A percentile compares a stretch with the other conserved stretches of the same genome.
These are phyloP conservation scores for Artibeus jamaicensis DNA, from an alignment of 2,797 vertebrate genomes.

Conservation along the genomic window DNA sequence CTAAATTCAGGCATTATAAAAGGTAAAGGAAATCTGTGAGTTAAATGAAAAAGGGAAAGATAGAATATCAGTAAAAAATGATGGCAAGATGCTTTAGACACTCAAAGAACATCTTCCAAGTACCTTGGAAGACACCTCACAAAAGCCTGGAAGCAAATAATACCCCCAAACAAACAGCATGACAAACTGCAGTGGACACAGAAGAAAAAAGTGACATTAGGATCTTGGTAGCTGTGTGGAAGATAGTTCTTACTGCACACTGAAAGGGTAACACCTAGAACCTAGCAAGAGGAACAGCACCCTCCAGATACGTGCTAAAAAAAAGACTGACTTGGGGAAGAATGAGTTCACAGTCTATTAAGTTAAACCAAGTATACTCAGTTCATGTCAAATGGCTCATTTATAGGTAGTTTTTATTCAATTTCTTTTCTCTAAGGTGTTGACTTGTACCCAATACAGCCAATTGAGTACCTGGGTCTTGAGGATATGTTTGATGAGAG, in stretches of 20 bases:
- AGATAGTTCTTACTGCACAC: neutral
- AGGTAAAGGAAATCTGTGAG: neutral
- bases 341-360: neutral
- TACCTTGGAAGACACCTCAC: neutral
- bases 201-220: neutral
- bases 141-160: neutral
- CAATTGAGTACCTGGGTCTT: neutral
- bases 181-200: neutral
- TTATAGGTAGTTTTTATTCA: neutral
- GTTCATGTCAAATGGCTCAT: neutral
- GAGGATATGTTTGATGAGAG: neutral
- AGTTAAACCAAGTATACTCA: neutral
- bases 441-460: neutral
- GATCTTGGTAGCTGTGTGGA: neutral
- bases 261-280: neutral
- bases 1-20: neutral
- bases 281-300: neutral
- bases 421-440: neutral
- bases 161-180: neutral
- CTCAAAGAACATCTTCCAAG: neutral
- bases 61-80: neutral
- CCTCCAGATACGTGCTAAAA: neutral
- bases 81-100: neutral
- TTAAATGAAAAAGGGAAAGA: neutral
- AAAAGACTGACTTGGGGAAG: neutral